phyloP scores from a whole-genome alignment of 2,888 invertebrate species.

The Drosophila picticornis region DNA sequence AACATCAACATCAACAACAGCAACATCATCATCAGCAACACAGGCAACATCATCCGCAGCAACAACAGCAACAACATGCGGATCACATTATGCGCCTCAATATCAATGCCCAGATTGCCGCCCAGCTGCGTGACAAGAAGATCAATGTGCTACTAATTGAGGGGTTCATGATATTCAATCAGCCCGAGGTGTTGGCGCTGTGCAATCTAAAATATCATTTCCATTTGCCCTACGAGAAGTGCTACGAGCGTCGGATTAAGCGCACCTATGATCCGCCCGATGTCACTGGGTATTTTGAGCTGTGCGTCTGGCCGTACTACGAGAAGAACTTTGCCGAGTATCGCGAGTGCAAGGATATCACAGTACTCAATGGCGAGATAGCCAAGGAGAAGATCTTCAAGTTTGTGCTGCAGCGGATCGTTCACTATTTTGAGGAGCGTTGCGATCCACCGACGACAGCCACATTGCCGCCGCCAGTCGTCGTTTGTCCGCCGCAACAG shows the following conservation, averaged over 20 bases:
- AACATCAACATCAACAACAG: constrained; percentile 32
- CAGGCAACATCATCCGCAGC: constrained; percentile 51
- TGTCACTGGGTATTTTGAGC: constrained; percentile 93
- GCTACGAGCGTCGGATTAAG: constrained; percentile 87
- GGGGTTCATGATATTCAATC: constrained; percentile 91
- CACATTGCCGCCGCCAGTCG: constrained; percentile 17
- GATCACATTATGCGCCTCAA: constrained; percentile 63
- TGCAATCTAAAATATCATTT: constrained; percentile 92
- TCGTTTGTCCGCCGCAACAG: constrained; percentile 78
- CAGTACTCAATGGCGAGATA: constrained; percentile 83
- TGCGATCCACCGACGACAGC: constrained; percentile 64
- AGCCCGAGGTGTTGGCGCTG: constrained; percentile 88
- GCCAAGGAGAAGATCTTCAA: constrained; percentile 83
- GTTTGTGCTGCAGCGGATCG: constrained; percentile 81
- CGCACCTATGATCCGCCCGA: constrained; percentile 95
- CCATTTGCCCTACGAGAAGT: constrained; percentile 89
- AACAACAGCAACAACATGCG: constrained; percentile 45
- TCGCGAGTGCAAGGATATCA: constrained; percentile 83
- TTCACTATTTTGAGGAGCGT: constrained; percentile 81
- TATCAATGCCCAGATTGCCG: constrained; percentile 71
- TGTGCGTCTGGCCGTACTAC: constrained; percentile 95
- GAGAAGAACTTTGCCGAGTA: constrained; percentile 86
- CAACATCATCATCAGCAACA: constrained; percentile 47
- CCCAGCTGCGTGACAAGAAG: constrained; percentile 76
- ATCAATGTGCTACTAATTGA: constrained; percentile 89